A percentile compares a stretch with the other conserved stretches of the same genome.
These are phyloP conservation scores for Xyliphius kryptos DNA, from an alignment of 2,113 vertebrate species.

Conservation along the genomic window DNA sequence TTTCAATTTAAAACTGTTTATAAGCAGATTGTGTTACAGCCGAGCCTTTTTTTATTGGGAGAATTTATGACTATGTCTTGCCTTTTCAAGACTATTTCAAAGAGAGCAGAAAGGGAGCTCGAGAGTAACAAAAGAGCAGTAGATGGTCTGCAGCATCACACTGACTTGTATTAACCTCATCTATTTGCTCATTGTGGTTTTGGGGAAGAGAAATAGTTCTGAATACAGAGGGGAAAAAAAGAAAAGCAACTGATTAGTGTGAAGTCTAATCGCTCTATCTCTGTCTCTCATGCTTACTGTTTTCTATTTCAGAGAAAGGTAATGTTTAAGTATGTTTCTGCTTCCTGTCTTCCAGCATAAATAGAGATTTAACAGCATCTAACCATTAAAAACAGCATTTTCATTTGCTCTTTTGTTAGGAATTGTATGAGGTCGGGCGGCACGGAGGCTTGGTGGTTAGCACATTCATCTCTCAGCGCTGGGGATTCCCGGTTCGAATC, in stretches of 20 bases:
- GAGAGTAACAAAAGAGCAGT: conserved; percentile 2
- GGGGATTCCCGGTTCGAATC: too few species aligned
- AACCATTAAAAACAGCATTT: neutral
- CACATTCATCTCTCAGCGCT: too few species aligned
- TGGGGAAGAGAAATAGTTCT: conserved; percentile 1
- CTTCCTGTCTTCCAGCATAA: neutral
- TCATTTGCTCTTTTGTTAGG: neutral
- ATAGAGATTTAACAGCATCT: neutral
- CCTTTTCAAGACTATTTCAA: too few species aligned
- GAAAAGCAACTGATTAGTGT: conserved; percentile 21
- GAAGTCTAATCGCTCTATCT: conserved; percentile 8
- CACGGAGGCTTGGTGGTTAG: too few species aligned
- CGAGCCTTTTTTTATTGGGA: too few species aligned
- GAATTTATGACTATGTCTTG: too few species aligned
- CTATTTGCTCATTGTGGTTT: conserved; percentile 1
- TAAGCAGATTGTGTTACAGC: too few species aligned
- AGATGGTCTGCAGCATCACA: neutral
- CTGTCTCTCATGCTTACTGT: neutral
- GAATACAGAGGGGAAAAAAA: neutral
- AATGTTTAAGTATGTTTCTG: neutral
- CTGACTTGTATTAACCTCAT: conserved; percentile 19
- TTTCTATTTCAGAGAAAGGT: too few species aligned
- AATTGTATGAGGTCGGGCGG: neutral
- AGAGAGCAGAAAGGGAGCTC: neutral
- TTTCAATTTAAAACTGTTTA: too few species aligned